Evolutionary conservation across 2,113 vertebrate species (phyloP), one percentile per base, ranked within the genome.

Genomic region (Oceanites oceanicus): DNA sequence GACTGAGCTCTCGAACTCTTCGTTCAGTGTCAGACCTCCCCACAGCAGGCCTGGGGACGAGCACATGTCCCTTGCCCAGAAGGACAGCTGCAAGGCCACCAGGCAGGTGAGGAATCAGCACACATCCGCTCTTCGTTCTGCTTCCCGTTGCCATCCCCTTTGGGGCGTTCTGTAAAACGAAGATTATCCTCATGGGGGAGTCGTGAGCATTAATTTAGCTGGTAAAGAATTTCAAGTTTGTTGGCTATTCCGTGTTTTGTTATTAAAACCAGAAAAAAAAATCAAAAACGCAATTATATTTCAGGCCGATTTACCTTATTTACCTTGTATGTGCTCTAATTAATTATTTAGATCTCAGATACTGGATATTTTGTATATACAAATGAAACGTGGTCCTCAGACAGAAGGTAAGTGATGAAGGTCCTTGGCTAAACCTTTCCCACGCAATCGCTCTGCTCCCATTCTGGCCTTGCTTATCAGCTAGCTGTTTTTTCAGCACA

Each of bases 121-220:
- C 27, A 25, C 32, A 12, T 30, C 21, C 6, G 2, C 62, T 15
- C 14, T 21, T 87, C 13, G 0, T 59, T 19, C 70, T 56, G 74
- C 67, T 67, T 72, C 7, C 23, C 55, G 45, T 52, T 61, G 30
- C 47, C 59, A 47, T 40, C 25, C 74, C 38, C 42, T 83, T 30
- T 23, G 34, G 56, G 59, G 50, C 16, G 1, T 38, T 86, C 61
- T 78, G 84, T 89, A 45, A 68, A 89, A 92, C 56, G 29, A 94
- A 72, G 36, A 58, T 94, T 82, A 84, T 88, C 82, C 72, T 97
- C 74, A 23, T 25, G 85, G 71, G 84, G 85, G 77, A 95, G 91
- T 91, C 7, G 2, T 65, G 29, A 94, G 80, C 91, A 65, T 78
- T 81, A 75, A 79, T 78, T 85, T 30, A 85, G 25, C 49, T n/a